Evolutionary conservation across 2,888 invertebrate genomes (phyloP), one percentile per base, ranked within the genome.

Genomic region (Venustoraphidia nigricollis): DNA sequence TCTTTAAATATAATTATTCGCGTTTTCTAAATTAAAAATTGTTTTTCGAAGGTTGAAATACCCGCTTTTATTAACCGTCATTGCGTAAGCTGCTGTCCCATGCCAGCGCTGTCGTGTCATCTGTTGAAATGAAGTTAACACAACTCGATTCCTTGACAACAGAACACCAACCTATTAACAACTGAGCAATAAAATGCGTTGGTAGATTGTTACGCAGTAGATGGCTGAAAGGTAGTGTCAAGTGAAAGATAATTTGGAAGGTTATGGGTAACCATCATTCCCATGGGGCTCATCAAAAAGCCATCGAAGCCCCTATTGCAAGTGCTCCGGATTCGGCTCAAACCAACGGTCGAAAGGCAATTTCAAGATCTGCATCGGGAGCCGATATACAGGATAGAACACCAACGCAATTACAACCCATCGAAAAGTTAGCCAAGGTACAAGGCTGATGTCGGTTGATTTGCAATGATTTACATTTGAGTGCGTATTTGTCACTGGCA

Each of bases 381-480:
- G 75, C 75, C 13, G 83, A 83, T 60, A 71, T 79, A 46, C 79
- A 75, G 58, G 79, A 79, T 56, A 75, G 72, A 57, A 71, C 72
- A 51, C 72, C 75, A 34, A 71, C 70, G 41, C 79, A 80, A 47
- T 71, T 86, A 62, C 70, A 82, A 54, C 83, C 87, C 10, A 72
- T 86, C 45, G 86, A 86, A 61, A 84, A 81, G 66, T 70, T 87
- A 45, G 77, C 81, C 52, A 84, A 86, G 75, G 83, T 83, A 64
- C 41, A 37, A n/a, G 27, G 27, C 27, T 27, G 27, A 27, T 27
- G 6, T 27, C 6, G 27, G 27, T 27, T 27, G 27, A 27, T 27
- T 27, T 27, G 27, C 3, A 17, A 17, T 17, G 17, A 17, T 17
- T 17, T 17, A 17, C 17, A 27, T 27, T 27, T 27, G 17, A 17